Percentiles rank a stretch among this genome's conserved stretches.
Conservation (phyloP, 2,797 vertebrate species). For the Rhynchonycteris naso region DNA sequence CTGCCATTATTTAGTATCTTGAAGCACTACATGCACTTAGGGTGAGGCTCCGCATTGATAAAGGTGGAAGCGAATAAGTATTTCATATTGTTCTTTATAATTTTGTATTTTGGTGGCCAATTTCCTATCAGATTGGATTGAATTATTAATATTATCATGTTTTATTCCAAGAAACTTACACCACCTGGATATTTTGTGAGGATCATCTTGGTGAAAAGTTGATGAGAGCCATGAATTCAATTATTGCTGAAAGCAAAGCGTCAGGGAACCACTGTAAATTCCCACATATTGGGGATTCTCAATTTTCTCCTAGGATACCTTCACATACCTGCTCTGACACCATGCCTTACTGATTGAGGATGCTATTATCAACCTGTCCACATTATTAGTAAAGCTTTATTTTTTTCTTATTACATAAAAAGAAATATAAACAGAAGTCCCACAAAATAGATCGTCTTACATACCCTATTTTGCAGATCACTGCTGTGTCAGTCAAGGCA, state of each 20-base stretch:
- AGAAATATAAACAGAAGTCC: neutral
- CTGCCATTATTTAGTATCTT: neutral
- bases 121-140: neutral
- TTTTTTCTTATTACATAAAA: conserved; percentile 5
- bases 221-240: neutral
- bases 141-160: neutral
- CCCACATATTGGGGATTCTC: neutral
- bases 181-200: neutral
- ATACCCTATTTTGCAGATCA: neutral
- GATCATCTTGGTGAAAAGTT: neutral
- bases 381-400: neutral
- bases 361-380: neutral
- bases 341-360: neutral
- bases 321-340: neutral
- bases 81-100: neutral
- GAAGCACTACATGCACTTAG: neutral
- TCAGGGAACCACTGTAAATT: neutral
- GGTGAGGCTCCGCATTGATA: neutral
- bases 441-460: neutral
- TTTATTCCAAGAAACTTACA: conserved; percentile 1
- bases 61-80: neutral
- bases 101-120: neutral
- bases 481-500: neutral
- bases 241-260: conserved; percentile 14
- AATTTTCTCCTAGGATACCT: neutral